These are phyloP conservation scores for Heliconius cydno DNA, from an alignment of 2,888 invertebrate species.

Conservation along the genomic window DNA sequence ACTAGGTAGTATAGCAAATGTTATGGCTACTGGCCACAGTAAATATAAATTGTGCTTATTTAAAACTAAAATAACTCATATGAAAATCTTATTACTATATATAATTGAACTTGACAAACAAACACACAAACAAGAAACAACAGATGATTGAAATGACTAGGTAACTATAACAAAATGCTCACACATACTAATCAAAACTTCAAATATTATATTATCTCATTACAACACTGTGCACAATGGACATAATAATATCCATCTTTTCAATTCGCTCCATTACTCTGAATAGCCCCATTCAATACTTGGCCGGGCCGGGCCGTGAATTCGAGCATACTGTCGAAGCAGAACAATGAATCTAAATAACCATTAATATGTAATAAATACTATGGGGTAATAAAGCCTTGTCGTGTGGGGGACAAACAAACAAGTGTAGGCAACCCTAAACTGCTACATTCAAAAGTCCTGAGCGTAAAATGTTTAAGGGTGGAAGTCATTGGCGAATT, in stretches of 20 bases:
- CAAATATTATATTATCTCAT: slow-evolving; percentile 63
- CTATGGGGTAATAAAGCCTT: slow-evolving; percentile 79
- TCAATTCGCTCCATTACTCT: slow-evolving; percentile 63
- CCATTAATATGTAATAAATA: slow-evolving; percentile 84
- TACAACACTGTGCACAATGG: slow-evolving; percentile 61
- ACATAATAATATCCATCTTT: slow-evolving; percentile 63
- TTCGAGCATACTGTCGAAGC: slow-evolving; percentile 80
- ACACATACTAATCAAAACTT: slow-evolving; percentile 47
- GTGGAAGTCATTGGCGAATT: slow-evolving; percentile 67
- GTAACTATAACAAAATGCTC: slow-evolving; percentile 22
- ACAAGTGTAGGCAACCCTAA: slow-evolving; percentile 81
- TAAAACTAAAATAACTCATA: neutral
- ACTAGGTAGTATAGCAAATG: no score
- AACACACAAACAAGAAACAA: slow-evolving; percentile 4
- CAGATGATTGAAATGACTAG: slow-evolving; percentile 31
- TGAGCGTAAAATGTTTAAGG: slow-evolving; percentile 61
- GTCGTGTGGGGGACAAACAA: slow-evolving; percentile 78
- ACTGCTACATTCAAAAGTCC: slow-evolving; percentile 42
- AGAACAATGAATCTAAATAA: slow-evolving; percentile 83
- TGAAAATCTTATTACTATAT: neutral
- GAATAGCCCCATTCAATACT: slow-evolving; percentile 70
- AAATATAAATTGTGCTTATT: neutral
- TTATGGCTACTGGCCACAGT: neutral
- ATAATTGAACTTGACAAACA: neutral
- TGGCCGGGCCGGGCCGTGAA: slow-evolving; percentile 77